Conservation (phyloP, 1,140 invertebrate species). For the Diprion similis region DNA sequence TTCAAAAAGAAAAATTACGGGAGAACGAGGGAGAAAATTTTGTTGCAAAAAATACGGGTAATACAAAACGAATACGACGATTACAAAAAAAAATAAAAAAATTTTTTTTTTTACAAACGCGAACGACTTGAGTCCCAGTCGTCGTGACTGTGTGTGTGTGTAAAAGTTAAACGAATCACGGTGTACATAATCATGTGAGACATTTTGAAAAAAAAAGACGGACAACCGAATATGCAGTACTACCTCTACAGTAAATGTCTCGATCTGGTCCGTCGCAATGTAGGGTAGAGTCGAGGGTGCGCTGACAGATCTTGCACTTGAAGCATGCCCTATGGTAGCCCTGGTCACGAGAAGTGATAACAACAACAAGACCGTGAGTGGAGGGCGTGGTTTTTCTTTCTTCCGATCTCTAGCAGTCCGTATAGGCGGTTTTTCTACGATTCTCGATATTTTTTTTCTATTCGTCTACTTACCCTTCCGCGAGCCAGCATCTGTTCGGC, state of each 20-base stretch:
- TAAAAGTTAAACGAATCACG: slow-evolving; percentile 17
- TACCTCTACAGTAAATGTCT: slow-evolving; percentile 92
- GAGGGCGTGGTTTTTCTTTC: neutral
- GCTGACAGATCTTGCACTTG: slow-evolving; percentile 88
- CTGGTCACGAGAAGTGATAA: slow-evolving; percentile 65
- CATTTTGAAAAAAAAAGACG: slow-evolving; percentile 30
- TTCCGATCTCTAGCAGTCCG: neutral
- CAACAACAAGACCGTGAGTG: slow-evolving; percentile 2
- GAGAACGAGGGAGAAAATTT: too few relatives aligned
- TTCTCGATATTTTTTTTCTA: slow-evolving; percentile 13
- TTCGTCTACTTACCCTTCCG: slow-evolving; percentile 74
- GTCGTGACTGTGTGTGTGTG: neutral
- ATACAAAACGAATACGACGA: slow-evolving; percentile 6
- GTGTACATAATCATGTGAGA: slow-evolving; percentile 22
- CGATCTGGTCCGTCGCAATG: slow-evolving; percentile 93
- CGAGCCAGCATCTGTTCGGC: slow-evolving; percentile 93
- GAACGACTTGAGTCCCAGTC: neutral
- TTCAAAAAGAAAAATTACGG: too few relatives aligned
- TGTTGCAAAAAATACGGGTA: slow-evolving; percentile 7
- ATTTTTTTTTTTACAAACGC: too few relatives aligned
- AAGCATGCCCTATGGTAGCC: slow-evolving; percentile 91
- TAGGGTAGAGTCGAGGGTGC: slow-evolving; percentile 91
- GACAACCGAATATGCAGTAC: slow-evolving; percentile 47
- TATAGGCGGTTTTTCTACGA: slow-evolving; percentile 10
- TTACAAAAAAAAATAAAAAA: neutral